Evolutionary conservation across 1,140 invertebrate genomes (phyloP).

Genomic region (Papilio xuthus): DNA sequence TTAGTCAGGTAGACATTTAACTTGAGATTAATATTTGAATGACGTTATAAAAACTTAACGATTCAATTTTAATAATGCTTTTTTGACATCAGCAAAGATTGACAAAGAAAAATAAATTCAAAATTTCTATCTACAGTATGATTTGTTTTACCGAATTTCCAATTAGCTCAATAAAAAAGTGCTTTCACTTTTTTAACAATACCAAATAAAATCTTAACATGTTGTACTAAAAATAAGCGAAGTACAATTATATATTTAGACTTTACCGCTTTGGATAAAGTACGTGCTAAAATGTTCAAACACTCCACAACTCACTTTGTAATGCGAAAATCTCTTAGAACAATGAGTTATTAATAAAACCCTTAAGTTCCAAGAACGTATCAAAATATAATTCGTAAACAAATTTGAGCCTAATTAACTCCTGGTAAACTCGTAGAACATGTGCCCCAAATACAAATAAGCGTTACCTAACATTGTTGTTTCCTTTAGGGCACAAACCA

Average conservation of each 20-base stretch:
- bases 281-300: constrained; percentile 2
- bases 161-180: background rate
- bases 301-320: background rate
- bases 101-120: background rate
- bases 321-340: background rate
- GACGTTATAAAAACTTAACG: constrained; percentile 14
- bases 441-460: background rate
- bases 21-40: constrained; percentile 22
- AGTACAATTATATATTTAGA: constrained; percentile 8
- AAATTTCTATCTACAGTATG: background rate
- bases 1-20: constrained; percentile 18
- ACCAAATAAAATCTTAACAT: background rate
- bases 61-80: constrained; percentile 8
- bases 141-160: background rate
- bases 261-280: background rate
- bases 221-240: background rate
- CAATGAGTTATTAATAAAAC: background rate
- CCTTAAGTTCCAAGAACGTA: background rate
- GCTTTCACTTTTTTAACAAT: background rate
- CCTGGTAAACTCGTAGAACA: background rate
- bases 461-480: no score
- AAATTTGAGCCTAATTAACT: background rate
- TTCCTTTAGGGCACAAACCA: background rate
- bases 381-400: background rate
- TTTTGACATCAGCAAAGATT: background rate